Evolutionary conservation across 2,888 invertebrate genomes (phyloP).

Genomic region (Drosophila mulleri): DNA sequence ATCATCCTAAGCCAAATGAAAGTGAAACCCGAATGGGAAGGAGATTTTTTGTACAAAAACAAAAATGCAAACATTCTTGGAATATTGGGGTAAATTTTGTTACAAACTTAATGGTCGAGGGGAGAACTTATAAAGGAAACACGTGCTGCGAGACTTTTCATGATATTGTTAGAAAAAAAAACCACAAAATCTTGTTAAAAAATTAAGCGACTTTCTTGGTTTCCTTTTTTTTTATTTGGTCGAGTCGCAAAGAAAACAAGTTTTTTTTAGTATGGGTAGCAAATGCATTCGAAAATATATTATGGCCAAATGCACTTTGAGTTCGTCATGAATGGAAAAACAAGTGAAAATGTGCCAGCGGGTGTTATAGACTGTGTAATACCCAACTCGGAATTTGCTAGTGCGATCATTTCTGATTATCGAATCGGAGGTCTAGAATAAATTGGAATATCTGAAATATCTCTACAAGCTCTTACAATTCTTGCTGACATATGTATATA

Average conservation of each 20-base stretch:
- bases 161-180: slow-evolving; percentile 46
- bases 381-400: background rate
- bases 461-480: too few species aligned
- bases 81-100: slow-evolving; percentile 73
- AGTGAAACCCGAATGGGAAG: slow-evolving; percentile 52
- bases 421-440: too few species aligned
- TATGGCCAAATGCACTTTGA: slow-evolving; percentile 58
- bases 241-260: slow-evolving; percentile 9
- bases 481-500: too few species aligned
- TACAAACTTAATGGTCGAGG: slow-evolving; percentile 44
- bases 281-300: slow-evolving; percentile 44
- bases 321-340: slow-evolving; percentile 47
- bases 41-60: slow-evolving; percentile 20
- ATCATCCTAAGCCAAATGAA: slow-evolving; percentile 56
- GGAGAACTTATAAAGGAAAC: slow-evolving; percentile 66
- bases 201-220: slow-evolving; percentile 79
- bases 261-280: slow-evolving; percentile 13
- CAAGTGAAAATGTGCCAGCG: background rate
- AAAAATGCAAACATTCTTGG: slow-evolving; percentile 42
- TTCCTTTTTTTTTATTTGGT: slow-evolving; percentile 17
- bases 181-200: slow-evolving; percentile 75
- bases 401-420: too few species aligned
- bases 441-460: too few species aligned
- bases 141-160: slow-evolving; percentile 62
- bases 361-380: background rate